Conservation (phyloP, 64 coral and sea anemone genomes). For the Montipora cactus region DNA sequence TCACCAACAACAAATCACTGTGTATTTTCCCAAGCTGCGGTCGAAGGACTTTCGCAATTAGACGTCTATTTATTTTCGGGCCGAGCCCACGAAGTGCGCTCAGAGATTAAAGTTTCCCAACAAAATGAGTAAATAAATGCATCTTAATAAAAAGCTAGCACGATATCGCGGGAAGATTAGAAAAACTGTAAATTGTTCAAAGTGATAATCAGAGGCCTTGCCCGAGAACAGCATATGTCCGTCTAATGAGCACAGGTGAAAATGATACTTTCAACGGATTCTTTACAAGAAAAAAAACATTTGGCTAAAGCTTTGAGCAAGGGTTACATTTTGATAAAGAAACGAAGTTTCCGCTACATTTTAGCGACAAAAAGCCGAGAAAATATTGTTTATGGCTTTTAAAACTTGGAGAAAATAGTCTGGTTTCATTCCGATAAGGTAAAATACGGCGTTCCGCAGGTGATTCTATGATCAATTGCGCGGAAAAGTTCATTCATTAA, state of each 20-base stretch:
- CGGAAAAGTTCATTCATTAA: conserved; percentile 67
- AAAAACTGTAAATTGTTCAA: conserved; percentile 91
- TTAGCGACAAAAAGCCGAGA: background rate
- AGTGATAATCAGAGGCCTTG: conserved; percentile 76
- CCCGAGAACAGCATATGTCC: conserved; percentile 68
- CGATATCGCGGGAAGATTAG: conserved; percentile 78
- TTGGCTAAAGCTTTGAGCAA: conserved; percentile 37
- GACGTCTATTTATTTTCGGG: conserved; percentile 75
- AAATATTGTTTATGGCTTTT: conserved; percentile 37
- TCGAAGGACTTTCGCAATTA: conserved; percentile 82
- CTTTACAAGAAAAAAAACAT: conserved; percentile 38
- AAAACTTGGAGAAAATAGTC: background rate
- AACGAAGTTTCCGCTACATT: background rate
- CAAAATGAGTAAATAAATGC: conserved; percentile 82
- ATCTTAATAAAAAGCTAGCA: conserved; percentile 90
- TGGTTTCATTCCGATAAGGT: background rate
- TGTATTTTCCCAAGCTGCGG: conserved; percentile 80
- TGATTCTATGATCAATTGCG: conserved; percentile 71
- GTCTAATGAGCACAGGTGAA: conserved; percentile 74
- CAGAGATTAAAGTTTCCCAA: conserved; percentile 79
- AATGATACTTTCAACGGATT: conserved; percentile 10
- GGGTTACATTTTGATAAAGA: background rate
- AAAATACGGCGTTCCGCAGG: conserved; percentile 34
- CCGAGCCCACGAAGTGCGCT: conserved; percentile 56
- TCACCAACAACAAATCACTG: conserved; percentile 75